phyloP scores from a whole-genome alignment of 2,888 invertebrate species.

The Laothoe populi region DNA sequence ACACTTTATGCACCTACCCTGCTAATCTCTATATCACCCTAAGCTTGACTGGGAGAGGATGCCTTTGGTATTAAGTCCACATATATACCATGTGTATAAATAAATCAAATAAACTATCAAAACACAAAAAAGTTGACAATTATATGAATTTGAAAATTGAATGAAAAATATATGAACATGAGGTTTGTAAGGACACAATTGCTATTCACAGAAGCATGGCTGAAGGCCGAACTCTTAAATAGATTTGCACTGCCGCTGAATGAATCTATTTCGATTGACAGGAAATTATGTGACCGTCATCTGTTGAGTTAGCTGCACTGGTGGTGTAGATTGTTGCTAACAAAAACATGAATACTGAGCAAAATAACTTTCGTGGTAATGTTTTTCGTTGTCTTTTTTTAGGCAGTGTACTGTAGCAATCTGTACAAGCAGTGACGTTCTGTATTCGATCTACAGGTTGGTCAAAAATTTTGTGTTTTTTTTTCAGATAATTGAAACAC shows the following conservation, averaged over 20 bases:
- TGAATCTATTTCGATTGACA: slow-evolving; percentile 35
- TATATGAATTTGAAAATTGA: neutral
- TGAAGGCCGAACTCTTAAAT: slow-evolving; percentile 30
- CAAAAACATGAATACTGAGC: neutral
- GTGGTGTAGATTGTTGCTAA: neutral
- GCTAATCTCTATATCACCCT: too few relatives aligned
- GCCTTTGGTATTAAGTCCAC: too few relatives aligned
- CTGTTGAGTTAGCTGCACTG: slow-evolving; percentile 13
- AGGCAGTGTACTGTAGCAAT: too few relatives aligned
- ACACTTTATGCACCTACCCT: too few relatives aligned
- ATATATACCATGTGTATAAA: too few relatives aligned
- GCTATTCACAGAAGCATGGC: slow-evolving; percentile 26
- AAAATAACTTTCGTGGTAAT: neutral
- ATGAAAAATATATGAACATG: neutral
- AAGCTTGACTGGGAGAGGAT: too few relatives aligned
- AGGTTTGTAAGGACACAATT: neutral
- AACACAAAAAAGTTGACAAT: too few relatives aligned
- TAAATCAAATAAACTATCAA: too few relatives aligned
- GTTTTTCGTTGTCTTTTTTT: neutral
- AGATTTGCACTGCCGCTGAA: slow-evolving; percentile 36
- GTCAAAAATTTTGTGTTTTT: too few relatives aligned
- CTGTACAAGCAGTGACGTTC: too few relatives aligned
- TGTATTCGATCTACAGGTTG: too few relatives aligned
- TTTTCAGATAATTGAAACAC: too few relatives aligned
- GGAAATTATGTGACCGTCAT: slow-evolving; percentile 32